Evolutionary conservation across 2,113 vertebrate genomes (phyloP).

Genomic region (Rhipidura dahli): DNA sequence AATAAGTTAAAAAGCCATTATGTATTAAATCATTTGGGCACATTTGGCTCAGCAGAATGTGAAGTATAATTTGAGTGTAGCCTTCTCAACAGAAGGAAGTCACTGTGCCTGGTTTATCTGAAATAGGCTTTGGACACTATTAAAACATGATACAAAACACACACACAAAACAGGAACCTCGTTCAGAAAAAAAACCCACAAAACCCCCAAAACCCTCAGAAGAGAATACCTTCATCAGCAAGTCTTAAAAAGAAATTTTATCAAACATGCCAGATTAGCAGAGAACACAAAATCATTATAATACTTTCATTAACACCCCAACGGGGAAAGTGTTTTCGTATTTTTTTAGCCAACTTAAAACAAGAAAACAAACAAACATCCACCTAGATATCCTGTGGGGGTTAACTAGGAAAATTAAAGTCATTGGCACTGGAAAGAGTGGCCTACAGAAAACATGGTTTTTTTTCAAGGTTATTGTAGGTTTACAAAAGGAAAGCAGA

Average conservation of each 20-base stretch:
- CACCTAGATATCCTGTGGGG: not conserved
- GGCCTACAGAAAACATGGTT: not conserved
- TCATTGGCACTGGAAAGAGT: not conserved
- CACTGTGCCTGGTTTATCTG: not conserved
- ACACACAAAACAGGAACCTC: not conserved
- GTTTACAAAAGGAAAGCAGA: not conserved
- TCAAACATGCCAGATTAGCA: not conserved
- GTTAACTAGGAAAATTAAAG: not conserved
- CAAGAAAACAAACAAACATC: not conserved
- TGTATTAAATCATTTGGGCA: not conserved
- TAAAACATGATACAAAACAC: not conserved
- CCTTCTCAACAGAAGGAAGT: not conserved
- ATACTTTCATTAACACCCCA: not conserved
- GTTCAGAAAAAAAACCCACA: not conserved
- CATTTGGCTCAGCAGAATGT: not conserved
- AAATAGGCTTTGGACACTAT: not conserved
- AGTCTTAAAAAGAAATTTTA: not conserved
- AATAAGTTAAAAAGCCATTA: not conserved
- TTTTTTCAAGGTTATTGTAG: not conserved
- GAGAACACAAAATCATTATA: not conserved
- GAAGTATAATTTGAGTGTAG: not conserved
- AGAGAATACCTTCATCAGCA: not conserved
- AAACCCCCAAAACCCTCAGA: not conserved
- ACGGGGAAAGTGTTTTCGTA: fast-evolving
- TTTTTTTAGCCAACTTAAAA: not conserved